Conservation (phyloP, 2,888 invertebrate genomes). For the Thymelicus sylvestris region DNA sequence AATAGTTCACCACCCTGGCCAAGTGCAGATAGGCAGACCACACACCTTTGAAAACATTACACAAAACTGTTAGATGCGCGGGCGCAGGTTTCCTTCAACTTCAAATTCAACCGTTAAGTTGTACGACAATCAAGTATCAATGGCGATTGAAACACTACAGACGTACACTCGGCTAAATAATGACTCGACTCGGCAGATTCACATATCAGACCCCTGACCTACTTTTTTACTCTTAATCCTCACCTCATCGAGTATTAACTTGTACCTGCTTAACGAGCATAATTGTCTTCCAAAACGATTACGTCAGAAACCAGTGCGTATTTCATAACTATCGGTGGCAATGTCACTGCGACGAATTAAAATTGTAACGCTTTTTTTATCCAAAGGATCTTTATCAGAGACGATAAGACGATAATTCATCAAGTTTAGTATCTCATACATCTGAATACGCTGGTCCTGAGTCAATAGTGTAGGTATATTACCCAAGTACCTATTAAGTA, state of each 20-base stretch:
- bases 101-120: too few species aligned
- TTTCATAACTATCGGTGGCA: constrained; percentile 36
- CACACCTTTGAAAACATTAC: too few species aligned
- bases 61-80: too few species aligned
- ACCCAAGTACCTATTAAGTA: neutral
- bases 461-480: constrained; percentile 10
- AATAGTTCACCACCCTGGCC: too few species aligned
- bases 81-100: too few species aligned
- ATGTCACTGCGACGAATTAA: constrained; percentile 32
- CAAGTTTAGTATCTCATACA: constrained; percentile 30
- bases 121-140: too few species aligned
- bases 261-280: constrained; percentile 27
- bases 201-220: constrained; percentile 28
- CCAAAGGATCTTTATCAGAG: constrained; percentile 31
- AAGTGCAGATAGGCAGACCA: too few species aligned
- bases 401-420: constrained; percentile 35
- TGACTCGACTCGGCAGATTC: constrained; percentile 20
- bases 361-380: constrained; percentile 30
- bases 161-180: constrained; percentile 2
- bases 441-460: constrained; percentile 4
- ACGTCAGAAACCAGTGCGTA: constrained; percentile 29
- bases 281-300: constrained; percentile 36
- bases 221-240: constrained; percentile 37
- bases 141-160: neutral
- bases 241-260: constrained; percentile 27